phyloP scores from a whole-genome alignment of 1,140 invertebrate genomes.

The Sycophila sp. region DNA sequence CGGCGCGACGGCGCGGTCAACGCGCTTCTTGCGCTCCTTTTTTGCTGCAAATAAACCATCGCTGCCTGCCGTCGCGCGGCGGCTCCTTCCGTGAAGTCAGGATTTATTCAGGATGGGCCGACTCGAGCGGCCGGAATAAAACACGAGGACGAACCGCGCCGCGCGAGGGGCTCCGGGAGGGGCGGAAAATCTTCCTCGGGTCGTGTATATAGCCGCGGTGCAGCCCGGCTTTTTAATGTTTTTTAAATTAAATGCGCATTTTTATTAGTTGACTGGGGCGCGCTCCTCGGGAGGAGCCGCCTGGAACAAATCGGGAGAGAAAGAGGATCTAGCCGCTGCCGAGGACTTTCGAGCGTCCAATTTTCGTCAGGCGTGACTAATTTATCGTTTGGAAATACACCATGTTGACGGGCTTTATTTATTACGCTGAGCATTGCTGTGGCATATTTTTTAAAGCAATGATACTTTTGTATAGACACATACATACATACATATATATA shows the following conservation, averaged over 20 bases:
- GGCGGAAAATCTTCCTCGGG: background rate
- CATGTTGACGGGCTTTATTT: too few species aligned
- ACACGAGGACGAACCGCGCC: too few species aligned
- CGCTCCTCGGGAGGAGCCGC: too few species aligned
- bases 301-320: background rate
- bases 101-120: background rate
- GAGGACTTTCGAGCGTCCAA: too few species aligned
- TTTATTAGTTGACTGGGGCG: background rate
- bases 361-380: too few species aligned
- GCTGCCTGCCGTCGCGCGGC: background rate
- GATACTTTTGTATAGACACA: too few species aligned
- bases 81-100: background rate
- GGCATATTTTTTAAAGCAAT: too few species aligned
- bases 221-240: background rate
- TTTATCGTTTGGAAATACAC: too few species aligned
- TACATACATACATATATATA: too few species aligned
- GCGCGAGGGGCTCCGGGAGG: background rate
- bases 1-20: too few species aligned
- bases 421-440: too few species aligned
- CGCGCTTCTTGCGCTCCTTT: background rate
- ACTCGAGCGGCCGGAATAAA: background rate
- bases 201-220: too few species aligned
- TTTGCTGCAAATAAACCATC: background rate
- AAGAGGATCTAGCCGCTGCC: background rate
- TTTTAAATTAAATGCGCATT: conserved; percentile 15